Conservation (phyloP, 2,797 vertebrate species). For the Enteromius fasciolatus region DNA sequence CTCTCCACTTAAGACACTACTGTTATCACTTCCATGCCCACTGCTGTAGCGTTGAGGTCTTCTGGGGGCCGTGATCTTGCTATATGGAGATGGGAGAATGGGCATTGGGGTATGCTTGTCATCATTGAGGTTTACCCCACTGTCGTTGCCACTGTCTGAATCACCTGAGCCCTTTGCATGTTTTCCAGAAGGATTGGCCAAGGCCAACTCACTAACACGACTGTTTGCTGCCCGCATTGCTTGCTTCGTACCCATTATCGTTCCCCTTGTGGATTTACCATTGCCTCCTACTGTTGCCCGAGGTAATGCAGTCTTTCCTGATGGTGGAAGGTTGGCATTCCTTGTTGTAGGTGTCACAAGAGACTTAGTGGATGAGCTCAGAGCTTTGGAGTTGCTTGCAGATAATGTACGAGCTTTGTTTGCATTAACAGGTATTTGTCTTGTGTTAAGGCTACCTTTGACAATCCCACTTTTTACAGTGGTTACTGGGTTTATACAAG, state of each 20-base stretch:
- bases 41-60: constrained; percentile 96
- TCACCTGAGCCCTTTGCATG: constrained; percentile 85
- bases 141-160: constrained; percentile 93
- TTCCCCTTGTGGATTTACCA: constrained; percentile 86
- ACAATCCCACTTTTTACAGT: constrained; percentile 77
- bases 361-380: constrained; percentile 86
- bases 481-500: constrained; percentile 58
- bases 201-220: constrained; percentile 90
- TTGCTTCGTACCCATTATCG: constrained; percentile 98
- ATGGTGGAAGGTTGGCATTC: constrained; percentile 78
- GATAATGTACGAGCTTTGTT: constrained; percentile 86
- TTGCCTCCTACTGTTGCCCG: constrained; percentile 73
- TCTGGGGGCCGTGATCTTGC: constrained; percentile 95
- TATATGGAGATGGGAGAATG: constrained; percentile 93
- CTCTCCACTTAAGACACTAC: constrained; percentile 95
- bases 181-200: constrained; percentile 77
- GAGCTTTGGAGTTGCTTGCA: constrained; percentile 81
- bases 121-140: constrained; percentile 86
- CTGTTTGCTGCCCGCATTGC: constrained; percentile 94
- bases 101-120: constrained; percentile 70
- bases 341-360: constrained; percentile 76
- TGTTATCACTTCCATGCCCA: constrained; percentile 96
- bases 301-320: constrained; percentile 77
- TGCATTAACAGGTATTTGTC: constrained; percentile 67
- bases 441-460: constrained; percentile 70